These are phyloP conservation scores for Xylocampa areola DNA, from an alignment of 2,888 invertebrate species.

Conservation along the genomic window DNA sequence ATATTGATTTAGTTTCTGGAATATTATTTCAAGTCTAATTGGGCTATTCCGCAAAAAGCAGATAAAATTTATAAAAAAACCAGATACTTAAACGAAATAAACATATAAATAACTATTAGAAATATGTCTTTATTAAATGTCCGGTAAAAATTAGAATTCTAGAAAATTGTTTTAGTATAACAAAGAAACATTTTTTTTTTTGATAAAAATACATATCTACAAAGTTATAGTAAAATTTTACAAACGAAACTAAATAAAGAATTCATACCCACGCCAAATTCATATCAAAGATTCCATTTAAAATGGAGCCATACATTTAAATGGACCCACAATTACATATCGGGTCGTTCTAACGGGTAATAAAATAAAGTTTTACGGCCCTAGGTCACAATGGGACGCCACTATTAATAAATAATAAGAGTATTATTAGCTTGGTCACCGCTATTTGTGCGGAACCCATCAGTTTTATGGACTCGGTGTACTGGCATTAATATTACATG, in stretches of 20 bases:
- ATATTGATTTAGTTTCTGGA: too few relatives aligned
- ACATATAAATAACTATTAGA: too few relatives aligned
- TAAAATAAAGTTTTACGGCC: slow-evolving; percentile 64
- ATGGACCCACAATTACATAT: slow-evolving; percentile 45
- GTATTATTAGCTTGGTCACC: slow-evolving; percentile 48
- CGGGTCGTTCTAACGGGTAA: slow-evolving; percentile 47
- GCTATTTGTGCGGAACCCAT: slow-evolving; percentile 52
- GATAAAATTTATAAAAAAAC: too few relatives aligned
- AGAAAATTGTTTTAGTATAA: too few relatives aligned
- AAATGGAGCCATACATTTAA: slow-evolving; percentile 45
- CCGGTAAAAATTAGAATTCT: too few relatives aligned
- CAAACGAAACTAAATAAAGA: slow-evolving; percentile 12
- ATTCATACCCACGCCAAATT: slow-evolving; percentile 6
- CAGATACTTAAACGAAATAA: too few relatives aligned
- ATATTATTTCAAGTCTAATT: too few relatives aligned
- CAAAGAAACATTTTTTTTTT: too few relatives aligned
- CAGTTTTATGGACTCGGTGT: slow-evolving; percentile 51
- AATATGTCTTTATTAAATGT: too few relatives aligned
- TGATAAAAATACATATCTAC: too few relatives aligned
- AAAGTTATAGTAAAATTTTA: neutral
- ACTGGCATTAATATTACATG: slow-evolving; percentile 57
- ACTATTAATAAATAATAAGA: slow-evolving; percentile 60
- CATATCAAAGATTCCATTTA: slow-evolving; percentile 32
- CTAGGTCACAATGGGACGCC: slow-evolving; percentile 58
- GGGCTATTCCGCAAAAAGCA: too few relatives aligned